Evolutionary conservation across 2,797 vertebrate species (phyloP), one percentile per base, ranked within the genome.

Genomic region (Microctenopoma lineatum): DNA sequence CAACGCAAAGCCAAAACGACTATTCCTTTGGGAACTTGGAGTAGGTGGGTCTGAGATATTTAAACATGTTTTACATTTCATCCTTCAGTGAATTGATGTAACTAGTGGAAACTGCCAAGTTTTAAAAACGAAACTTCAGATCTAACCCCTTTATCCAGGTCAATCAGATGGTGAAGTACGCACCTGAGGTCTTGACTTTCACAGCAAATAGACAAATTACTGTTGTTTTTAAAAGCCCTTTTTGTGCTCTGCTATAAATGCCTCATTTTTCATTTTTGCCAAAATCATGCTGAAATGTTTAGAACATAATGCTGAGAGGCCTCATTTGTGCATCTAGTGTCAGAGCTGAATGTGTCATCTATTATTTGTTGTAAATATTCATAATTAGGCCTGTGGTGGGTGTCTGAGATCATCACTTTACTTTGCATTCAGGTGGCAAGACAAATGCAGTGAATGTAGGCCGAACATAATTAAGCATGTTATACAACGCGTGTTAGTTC

Each of bases 1-100:
- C 26, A 45, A 41, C n/a, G 39, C 55, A 32, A 25, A 36, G 52
- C 41, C 34, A 61, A 44, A 21, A 66, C 42, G 4, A 64, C 56
- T 21, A 50, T 15, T 15, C n/a, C 39, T 64, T 57, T 34, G 26
- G 32, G 18, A 65, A 66, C 54, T 27, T 47, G 16, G 52, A 62
- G 36, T 26, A 36, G 4, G 11, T 52, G 16, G 38, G 36, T 65
- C 54, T 59, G 29, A 46, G 25, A 46, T 47, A 56, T 57, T 62
- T 34, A 29, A 38, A 32, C 5, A 47, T 26, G 18, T 46, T 67
- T 50, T 41, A 48, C 10, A 26, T 60, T 46, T 52, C 11, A 9
- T 3, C 44, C 18, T 25, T 1, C 39, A 38, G 12, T n/a, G 16
- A 12, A 34, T 36, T 14, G 46, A 13, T 47, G 2, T 27, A 45